Percentiles rank a stretch among this genome's conserved stretches.
Evolutionary conservation across 2,888 invertebrate genomes (phyloP).

Genomic region (Flexamia atlantica): DNA sequence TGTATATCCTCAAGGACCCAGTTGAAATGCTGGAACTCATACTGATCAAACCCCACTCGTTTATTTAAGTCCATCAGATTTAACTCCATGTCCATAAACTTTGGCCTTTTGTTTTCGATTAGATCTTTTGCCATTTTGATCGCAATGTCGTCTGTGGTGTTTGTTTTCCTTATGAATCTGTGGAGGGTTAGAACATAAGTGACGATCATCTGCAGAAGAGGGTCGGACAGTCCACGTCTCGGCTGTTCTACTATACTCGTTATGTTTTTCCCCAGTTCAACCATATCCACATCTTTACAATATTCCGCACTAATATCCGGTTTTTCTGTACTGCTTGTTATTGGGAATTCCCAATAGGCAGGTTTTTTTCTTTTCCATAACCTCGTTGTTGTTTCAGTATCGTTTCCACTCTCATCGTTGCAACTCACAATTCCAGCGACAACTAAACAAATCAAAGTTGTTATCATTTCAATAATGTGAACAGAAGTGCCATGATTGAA

Average conservation of each 20-base stretch:
- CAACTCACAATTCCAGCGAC: slow-evolving; percentile 13
- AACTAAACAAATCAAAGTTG: background rate
- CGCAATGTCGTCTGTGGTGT: slow-evolving; percentile 41
- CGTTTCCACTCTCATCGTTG: background rate
- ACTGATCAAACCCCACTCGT: slow-evolving; percentile 53
- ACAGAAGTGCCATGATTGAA: background rate
- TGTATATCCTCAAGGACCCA: slow-evolving; percentile 32
- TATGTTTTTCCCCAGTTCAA: slow-evolving; percentile 17
- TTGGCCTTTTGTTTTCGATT: background rate
- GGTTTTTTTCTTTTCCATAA: slow-evolving; percentile 43
- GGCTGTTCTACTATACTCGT: background rate
- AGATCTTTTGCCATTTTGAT: slow-evolving; percentile 43
- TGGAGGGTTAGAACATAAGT: slow-evolving; percentile 23
- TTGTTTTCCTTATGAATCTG: slow-evolving; percentile 46
- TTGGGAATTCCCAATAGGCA: slow-evolving; percentile 42
- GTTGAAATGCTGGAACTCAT: slow-evolving; percentile 52
- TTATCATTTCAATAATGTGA: background rate
- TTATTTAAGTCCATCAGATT: background rate
- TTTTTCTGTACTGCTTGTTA: background rate
- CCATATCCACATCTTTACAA: slow-evolving; percentile 37
- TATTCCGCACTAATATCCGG: slow-evolving; percentile 44
- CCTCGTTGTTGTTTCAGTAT: slow-evolving; percentile 8
- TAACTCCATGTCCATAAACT: slow-evolving; percentile 35
- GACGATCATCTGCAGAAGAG: background rate
- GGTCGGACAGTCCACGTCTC: background rate